A percentile compares a stretch with the other conserved stretches of the same genome.
Evolutionary conservation across 2,797 vertebrate genomes (phyloP).

Genomic region (Euphonia xanthogaster): DNA sequence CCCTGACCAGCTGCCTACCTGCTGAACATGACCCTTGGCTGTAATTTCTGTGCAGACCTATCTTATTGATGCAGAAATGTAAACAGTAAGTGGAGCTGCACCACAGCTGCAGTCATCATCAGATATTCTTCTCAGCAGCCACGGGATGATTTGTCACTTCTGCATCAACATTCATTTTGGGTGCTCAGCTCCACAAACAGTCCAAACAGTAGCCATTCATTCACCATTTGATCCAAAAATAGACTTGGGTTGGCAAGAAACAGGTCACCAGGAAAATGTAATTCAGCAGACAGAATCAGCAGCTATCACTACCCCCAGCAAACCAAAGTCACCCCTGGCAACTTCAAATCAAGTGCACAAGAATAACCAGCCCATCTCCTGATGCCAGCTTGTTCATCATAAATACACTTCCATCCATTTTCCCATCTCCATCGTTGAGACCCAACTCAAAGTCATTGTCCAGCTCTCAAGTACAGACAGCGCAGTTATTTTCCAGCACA

Average conservation of each 20-base stretch:
- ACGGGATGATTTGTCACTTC: slow-evolving; percentile 1
- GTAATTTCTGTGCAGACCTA: neutral
- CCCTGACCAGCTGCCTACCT: neutral
- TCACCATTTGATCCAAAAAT: slow-evolving; percentile 23
- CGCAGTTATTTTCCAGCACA: neutral
- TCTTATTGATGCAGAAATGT: neutral
- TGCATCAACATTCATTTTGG: neutral
- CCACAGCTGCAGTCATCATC: slow-evolving; percentile 31
- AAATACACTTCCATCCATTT: neutral
- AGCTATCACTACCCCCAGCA: neutral
- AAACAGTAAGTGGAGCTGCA: neutral
- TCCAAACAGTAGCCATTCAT: slow-evolving; percentile 9
- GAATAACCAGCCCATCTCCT: neutral
- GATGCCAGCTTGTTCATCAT: neutral
- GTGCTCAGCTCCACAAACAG: neutral
- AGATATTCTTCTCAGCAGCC: neutral
- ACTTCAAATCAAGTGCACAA: neutral
- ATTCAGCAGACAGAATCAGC: neutral
- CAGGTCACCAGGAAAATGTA: slow-evolving; percentile 5
- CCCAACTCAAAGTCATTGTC: neutral
- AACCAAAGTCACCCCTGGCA: neutral
- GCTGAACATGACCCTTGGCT: neutral
- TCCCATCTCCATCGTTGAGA: neutral
- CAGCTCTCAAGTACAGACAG: neutral
- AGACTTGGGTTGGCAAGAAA: slow-evolving; percentile 3